Conservation (phyloP, 2,113 vertebrate species). For the Phocoena sinus region DNA sequence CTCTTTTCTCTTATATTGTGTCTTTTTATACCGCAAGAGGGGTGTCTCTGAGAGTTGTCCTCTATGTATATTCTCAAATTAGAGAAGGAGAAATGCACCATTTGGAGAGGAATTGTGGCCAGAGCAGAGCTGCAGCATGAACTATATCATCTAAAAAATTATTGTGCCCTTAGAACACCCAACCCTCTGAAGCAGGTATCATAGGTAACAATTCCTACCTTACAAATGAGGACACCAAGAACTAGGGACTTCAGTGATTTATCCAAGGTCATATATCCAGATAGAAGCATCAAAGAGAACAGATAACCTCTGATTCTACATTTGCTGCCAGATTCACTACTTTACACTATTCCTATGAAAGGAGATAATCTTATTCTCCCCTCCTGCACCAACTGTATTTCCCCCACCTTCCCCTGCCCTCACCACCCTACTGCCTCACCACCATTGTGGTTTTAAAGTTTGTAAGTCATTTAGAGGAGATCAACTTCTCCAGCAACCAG, state of each 20-base stretch:
- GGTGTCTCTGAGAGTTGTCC: neutral
- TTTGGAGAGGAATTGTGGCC: neutral
- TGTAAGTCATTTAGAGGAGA: slow-evolving; percentile 44
- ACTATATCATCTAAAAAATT: neutral
- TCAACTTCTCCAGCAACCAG: neutral
- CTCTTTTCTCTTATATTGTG: neutral
- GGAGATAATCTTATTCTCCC: neutral
- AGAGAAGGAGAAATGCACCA: neutral
- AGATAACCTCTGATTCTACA: neutral
- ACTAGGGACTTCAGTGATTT: neutral
- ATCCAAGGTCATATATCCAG: neutral
- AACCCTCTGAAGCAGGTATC: neutral
- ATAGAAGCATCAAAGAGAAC: neutral
- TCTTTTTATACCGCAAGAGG: neutral
- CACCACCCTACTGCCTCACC: neutral
- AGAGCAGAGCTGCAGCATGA: neutral
- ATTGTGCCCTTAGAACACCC: neutral
- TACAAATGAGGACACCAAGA: neutral
- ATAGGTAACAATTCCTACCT: neutral
- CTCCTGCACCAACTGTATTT: too few species aligned
- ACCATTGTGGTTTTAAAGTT: neutral
- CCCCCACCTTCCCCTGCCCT: neutral
- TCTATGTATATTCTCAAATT: neutral
- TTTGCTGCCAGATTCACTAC: neutral
- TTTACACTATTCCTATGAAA: neutral